These are phyloP conservation scores for Spialia ferax DNA, from an alignment of 2,888 invertebrate species.

Conservation along the genomic window DNA sequence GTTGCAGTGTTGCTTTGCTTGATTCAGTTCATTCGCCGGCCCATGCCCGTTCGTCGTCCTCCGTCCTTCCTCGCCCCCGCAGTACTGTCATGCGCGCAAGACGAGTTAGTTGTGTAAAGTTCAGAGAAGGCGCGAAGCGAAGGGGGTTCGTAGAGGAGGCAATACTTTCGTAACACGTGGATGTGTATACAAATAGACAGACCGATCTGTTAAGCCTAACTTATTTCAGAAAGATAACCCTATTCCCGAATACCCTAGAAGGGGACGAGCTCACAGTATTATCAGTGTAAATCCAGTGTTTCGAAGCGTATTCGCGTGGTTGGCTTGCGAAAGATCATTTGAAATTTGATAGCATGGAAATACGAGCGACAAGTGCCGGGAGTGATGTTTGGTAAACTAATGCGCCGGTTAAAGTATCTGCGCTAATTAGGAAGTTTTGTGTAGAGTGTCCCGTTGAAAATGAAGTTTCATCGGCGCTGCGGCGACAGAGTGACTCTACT, in stretches of 20 bases:
- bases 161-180: constrained; percentile 1
- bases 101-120: not conserved
- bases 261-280: not conserved
- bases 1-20: too few species aligned
- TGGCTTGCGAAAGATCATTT: not conserved
- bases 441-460: constrained; percentile 52
- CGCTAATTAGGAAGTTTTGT: constrained; percentile 6
- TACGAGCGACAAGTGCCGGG: not conserved
- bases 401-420: not conserved
- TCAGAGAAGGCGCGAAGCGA: not conserved
- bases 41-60: too few species aligned
- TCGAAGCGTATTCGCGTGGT: not conserved
- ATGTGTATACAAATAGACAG: not conserved
- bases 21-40: too few species aligned
- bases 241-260: not conserved
- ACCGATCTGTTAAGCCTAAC: not conserved
- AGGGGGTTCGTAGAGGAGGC: not conserved
- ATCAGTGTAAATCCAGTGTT: not conserved
- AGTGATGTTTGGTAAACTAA: constrained; percentile 13
- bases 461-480: constrained; percentile 92
- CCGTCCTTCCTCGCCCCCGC: too few species aligned
- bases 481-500: constrained; percentile 94
- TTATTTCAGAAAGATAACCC: not conserved
- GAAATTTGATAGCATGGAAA: not conserved
- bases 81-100: not conserved